These are phyloP conservation scores for Pristionchus pacificus DNA, from an alignment of 1,140 invertebrate species.

Conservation along the genomic window DNA sequence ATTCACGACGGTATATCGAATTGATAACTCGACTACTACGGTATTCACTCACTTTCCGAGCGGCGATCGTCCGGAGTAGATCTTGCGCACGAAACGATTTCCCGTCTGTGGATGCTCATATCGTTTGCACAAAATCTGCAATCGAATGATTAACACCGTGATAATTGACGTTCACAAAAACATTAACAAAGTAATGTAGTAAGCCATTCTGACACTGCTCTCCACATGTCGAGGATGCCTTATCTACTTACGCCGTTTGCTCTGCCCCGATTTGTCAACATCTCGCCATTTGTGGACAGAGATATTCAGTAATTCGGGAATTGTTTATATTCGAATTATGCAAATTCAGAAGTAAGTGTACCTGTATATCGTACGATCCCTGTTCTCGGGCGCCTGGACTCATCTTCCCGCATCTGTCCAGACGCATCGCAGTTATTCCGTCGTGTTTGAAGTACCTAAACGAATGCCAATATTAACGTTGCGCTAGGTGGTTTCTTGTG, in stretches of 20 bases:
- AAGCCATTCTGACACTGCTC: no score
- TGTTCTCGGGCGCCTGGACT: no score
- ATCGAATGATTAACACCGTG: background rate
- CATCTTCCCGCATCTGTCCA: background rate
- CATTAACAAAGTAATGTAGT: background rate
- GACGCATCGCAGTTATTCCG: background rate
- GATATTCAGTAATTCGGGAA: no score
- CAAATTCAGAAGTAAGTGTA: no score
- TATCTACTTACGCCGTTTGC: no score
- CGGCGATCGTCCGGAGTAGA: slow-evolving; percentile 7
- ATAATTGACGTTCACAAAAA: background rate
- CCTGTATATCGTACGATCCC: no score
- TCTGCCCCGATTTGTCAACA: no score
- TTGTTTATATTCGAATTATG: no score
- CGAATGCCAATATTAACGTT: no score
- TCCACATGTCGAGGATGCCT: no score
- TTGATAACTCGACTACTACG: background rate
- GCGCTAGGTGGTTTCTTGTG: background rate
- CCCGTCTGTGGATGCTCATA: slow-evolving; percentile 11
- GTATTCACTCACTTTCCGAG: background rate
- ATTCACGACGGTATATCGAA: background rate
- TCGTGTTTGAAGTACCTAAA: no score
- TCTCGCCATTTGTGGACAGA: no score
- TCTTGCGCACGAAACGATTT: slow-evolving; percentile 14
- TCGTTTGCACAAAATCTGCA: slow-evolving; percentile 12